Evolutionary conservation across 2,797 vertebrate species (phyloP).

Genomic region (Tachyglossus aculeatus): DNA sequence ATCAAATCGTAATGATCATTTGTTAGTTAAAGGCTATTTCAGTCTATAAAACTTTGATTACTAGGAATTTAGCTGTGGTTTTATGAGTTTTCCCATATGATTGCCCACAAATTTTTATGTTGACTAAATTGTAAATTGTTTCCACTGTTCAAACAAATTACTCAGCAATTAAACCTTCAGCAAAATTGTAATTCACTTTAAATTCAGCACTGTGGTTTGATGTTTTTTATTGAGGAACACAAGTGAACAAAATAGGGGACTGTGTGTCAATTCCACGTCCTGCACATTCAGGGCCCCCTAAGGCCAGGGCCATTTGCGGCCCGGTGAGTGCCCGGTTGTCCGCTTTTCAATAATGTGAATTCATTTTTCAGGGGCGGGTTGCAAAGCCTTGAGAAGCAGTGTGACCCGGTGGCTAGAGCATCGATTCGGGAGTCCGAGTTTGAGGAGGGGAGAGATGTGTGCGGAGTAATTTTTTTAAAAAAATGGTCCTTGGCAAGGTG

Average conservation of each 20-base stretch:
- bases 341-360: constrained; percentile 65
- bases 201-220: constrained; percentile 80
- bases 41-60: constrained; percentile 99
- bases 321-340: constrained; percentile 53
- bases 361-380: constrained; percentile 66
- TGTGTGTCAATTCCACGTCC: constrained; percentile 75
- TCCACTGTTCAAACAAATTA: constrained; percentile 87
- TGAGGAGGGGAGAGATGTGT: too few species aligned
- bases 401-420: too few species aligned
- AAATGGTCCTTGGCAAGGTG: too few species aligned
- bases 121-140: constrained; percentile 86
- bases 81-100: constrained; percentile 94
- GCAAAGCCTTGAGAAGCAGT: too few species aligned
- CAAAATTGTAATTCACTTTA: constrained; percentile 84
- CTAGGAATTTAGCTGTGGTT: constrained; percentile 94
- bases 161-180: constrained; percentile 86
- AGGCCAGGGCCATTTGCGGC: constrained; percentile 69
- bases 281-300: constrained; percentile 59
- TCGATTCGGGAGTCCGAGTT: too few species aligned
- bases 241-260: constrained; percentile 74
- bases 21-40: constrained; percentile 98
- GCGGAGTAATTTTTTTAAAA: too few species aligned
- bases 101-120: constrained; percentile 96
- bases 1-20: constrained; percentile 98
- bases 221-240: constrained; percentile 77